Evolutionary conservation across 2,797 vertebrate genomes (phyloP).

Genomic region (Brachymystax lenok): DNA sequence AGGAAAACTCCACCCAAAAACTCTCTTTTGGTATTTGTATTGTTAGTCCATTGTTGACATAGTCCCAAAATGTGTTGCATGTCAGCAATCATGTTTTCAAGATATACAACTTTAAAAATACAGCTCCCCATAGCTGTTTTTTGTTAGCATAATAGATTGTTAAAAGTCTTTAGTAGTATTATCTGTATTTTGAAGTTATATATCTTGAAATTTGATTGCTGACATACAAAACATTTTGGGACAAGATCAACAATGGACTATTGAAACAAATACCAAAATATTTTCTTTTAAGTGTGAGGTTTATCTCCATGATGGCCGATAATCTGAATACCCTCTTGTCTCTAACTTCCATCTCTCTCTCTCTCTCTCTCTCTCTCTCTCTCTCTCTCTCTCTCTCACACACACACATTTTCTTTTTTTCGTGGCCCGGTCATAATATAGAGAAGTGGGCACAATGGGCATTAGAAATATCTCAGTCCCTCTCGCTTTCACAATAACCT

Average conservation of each 20-base stretch:
- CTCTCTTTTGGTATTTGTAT: no score
- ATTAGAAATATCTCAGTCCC: slow-evolving; percentile 49
- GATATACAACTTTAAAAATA: no score
- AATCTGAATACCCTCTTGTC: not conserved
- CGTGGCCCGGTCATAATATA: slow-evolving; percentile 19
- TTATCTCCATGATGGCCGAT: not conserved
- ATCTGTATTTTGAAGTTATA: no score
- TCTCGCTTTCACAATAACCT: slow-evolving; percentile 56
- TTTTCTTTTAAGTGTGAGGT: not conserved
- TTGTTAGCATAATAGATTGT: slow-evolving; percentile 65
- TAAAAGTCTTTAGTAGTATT: slow-evolving; percentile 49
- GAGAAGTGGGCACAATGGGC: slow-evolving; percentile 31
- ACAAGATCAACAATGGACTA: no score
- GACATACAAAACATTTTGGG: no score
- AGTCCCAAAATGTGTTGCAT: no score
- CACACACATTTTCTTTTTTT: slow-evolving; percentile 7
- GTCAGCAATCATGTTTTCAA: no score
- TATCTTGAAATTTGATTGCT: no score
- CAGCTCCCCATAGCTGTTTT: slow-evolving; percentile 24
- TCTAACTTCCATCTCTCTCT: slow-evolving; percentile 10
- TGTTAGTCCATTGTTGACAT: no score
- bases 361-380: not conserved
- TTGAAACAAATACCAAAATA: no score
- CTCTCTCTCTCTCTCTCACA: not conserved
- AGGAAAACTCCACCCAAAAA: no score